A percentile compares a stretch with the other conserved stretches of the same genome.
phyloP scores from a whole-genome alignment of 1,140 invertebrate species.

The Drosophila sp. region DNA sequence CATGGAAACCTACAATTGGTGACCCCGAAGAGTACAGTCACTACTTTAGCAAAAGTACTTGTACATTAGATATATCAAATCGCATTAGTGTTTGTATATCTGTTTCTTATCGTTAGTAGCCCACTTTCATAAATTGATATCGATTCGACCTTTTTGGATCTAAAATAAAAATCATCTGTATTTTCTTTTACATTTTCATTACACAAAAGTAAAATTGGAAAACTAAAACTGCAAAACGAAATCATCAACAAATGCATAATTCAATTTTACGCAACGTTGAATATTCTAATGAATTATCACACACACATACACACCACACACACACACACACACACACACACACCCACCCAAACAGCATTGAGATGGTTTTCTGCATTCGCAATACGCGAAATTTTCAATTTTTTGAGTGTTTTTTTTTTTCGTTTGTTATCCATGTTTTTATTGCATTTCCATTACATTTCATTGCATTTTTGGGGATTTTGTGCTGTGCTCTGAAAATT shows the following conservation, averaged over 20 bases:
- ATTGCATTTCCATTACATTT: constrained; percentile 70
- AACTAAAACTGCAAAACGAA: constrained; percentile 27
- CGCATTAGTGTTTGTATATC: too few species aligned
- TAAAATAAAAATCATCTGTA: not conserved
- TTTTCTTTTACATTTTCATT: constrained; percentile 4
- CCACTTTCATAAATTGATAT: not conserved
- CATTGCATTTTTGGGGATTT: constrained; percentile 49
- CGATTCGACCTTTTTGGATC: not conserved
- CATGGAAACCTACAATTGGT: too few species aligned
- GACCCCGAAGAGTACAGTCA: too few species aligned
- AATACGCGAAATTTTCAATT: constrained; percentile 15
- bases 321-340: constrained; percentile 10
- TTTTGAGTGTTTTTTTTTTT: not conserved
- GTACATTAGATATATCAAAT: too few species aligned
- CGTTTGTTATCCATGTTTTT: constrained; percentile 43
- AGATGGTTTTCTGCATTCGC: constrained; percentile 33
- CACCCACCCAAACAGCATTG: constrained; percentile 14
- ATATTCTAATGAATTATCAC: constrained; percentile 72
- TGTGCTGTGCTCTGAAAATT: constrained; percentile 18
- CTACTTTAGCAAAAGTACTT: too few species aligned
- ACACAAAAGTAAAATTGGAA: constrained; percentile 14
- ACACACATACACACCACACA: constrained; percentile 24
- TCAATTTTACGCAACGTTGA: constrained; percentile 73
- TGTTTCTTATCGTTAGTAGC: too few species aligned
- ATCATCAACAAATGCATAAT: constrained; percentile 61